Percentiles rank a stretch among this genome's conserved stretches.
phyloP scores from a whole-genome alignment of 2,888 invertebrate species.

The Hermodice carunculata region DNA sequence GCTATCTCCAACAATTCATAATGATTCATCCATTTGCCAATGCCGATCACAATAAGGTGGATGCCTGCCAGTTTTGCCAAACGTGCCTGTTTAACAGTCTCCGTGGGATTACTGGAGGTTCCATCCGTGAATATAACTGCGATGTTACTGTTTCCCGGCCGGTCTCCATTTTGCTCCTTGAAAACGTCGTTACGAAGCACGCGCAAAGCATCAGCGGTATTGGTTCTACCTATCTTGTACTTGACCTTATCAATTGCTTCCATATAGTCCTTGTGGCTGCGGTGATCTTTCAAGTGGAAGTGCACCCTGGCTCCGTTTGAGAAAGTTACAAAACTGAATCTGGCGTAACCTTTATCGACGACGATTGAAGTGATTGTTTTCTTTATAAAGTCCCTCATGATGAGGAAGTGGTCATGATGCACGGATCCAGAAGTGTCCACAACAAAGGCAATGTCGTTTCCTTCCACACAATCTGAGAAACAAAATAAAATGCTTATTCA shows the following conservation, averaged over 20 bases:
- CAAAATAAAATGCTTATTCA: no score
- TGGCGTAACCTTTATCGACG: conserved; percentile 2
- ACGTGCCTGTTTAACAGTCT: conserved; percentile 13
- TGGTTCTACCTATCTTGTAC: conserved; percentile 56
- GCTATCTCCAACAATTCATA: conserved; percentile 57
- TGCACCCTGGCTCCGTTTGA: conserved; percentile 47
- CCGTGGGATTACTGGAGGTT: conserved; percentile 42
- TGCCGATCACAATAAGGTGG: conserved; percentile 10
- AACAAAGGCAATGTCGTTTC: conserved; percentile 7
- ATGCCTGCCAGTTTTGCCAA: conserved; percentile 4
- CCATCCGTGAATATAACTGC: conserved; percentile 55
- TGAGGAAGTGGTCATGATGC: conserved; percentile 52
- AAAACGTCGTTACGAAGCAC: conserved; percentile 51
- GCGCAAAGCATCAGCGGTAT: conserved; percentile 56
- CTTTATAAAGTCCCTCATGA: conserved; percentile 55
- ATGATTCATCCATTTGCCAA: conserved; percentile 16
- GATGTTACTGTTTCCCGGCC: conserved; percentile 46
- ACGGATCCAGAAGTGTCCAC: conserved; percentile 60
- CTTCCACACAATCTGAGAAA: conserved; percentile 6
- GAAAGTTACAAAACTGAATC: conserved; percentile 47
- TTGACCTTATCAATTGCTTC: conserved; percentile 47
- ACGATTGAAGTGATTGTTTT: conserved; percentile 41
- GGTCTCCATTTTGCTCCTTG: conserved; percentile 48
- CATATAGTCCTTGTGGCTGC: conserved; percentile 35
- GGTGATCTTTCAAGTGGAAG: conserved; percentile 43